These are phyloP conservation scores for Loris lydekkerianus DNA, from an alignment of 2,797 vertebrate species.

Conservation along the genomic window DNA sequence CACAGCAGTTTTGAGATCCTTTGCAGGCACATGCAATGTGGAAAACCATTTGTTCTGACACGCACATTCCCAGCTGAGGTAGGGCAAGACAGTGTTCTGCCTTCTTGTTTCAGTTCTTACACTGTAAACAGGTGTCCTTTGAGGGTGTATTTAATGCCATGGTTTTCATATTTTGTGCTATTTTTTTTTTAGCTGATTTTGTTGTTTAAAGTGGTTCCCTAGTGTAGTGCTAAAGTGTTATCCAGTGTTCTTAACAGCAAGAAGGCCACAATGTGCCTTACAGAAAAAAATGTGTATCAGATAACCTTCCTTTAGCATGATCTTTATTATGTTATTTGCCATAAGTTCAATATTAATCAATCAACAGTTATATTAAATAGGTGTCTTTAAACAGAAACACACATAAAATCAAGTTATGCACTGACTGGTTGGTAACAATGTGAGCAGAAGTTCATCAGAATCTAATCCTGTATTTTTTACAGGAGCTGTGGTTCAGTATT, in stretches of 20 bases:
- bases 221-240: background rate
- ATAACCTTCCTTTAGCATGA: background rate
- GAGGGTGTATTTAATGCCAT: background rate
- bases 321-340: background rate
- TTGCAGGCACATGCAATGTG: background rate
- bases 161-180: background rate
- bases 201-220: background rate
- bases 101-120: background rate
- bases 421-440: background rate
- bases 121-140: background rate
- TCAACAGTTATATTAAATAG: background rate
- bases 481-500: background rate
- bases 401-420: background rate
- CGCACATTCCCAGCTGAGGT: rapidly evolving
- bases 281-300: background rate
- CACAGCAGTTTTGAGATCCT: background rate
- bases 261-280: background rate
- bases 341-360: background rate
- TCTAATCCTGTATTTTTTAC: background rate
- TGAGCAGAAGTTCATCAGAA: background rate
- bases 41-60: background rate
- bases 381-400: background rate
- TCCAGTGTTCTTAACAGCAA: background rate
- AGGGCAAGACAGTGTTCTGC: rapidly evolving
- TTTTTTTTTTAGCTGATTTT: background rate